A percentile compares a stretch with the other conserved stretches of the same genome.
Conservation (phyloP, 2,888 invertebrate species). For the Scaeva pyrastri region DNA sequence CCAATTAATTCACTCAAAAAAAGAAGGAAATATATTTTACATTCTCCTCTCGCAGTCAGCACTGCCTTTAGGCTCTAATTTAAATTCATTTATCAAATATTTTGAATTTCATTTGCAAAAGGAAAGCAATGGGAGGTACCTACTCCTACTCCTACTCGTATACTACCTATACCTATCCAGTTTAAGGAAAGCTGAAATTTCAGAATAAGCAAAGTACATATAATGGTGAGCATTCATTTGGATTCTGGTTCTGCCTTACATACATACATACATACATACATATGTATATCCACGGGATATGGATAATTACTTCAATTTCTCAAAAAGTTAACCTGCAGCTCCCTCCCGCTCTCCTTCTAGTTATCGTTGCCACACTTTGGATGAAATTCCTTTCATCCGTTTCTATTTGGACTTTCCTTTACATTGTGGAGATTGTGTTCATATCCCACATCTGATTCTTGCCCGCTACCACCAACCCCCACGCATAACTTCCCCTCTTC, state of each 20-base stretch:
- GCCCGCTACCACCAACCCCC: no score
- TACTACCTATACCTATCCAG: no score
- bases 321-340: conserved; percentile 69
- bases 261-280: no score
- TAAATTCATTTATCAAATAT: conserved; percentile 68
- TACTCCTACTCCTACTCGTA: no score
- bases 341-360: conserved; percentile 18
- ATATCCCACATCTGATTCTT: conserved; percentile 9
- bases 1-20: conserved; percentile 32
- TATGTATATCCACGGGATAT: conserved; percentile 62
- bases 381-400: conserved; percentile 5
- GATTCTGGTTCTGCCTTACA: conserved; percentile 19
- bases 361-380: background rate
- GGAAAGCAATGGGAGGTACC: background rate
- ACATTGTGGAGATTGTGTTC: conserved; percentile 28
- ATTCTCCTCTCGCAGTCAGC: background rate
- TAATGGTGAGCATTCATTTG: conserved; percentile 61
- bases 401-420: conserved; percentile 38
- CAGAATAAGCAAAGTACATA: conserved; percentile 29
- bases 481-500: conserved; percentile 35
- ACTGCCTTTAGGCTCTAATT: conserved; percentile 52
- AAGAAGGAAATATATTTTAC: background rate
- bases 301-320: conserved; percentile 74
- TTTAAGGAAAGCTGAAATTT: conserved; percentile 30
- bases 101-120: conserved; percentile 45